Percentiles rank a stretch among this genome's conserved stretches.
Conservation (phyloP, 2,113 vertebrate species). For the Syrrhaptes paradoxus region DNA sequence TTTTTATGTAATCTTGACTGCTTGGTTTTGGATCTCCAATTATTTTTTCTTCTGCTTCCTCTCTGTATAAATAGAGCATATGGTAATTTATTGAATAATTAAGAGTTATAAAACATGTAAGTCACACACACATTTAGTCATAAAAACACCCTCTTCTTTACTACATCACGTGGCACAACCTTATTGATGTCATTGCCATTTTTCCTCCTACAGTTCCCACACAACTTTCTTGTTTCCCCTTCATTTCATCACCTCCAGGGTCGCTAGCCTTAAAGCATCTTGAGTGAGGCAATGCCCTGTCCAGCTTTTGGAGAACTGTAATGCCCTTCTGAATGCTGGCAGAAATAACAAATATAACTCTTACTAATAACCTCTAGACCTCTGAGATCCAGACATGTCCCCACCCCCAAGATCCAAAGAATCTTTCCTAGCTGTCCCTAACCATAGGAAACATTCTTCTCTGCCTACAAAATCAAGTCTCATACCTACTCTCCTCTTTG, state of each 20-base stretch:
- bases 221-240: constrained; percentile 15
- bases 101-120: constrained; percentile 53
- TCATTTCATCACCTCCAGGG: constrained; percentile 23
- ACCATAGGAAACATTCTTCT: neutral
- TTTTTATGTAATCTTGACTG: constrained; percentile 46
- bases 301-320: neutral
- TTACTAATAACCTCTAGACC: neutral
- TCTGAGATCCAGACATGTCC: neutral
- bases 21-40: constrained; percentile 26
- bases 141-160: constrained; percentile 50
- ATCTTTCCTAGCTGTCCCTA: neutral
- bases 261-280: neutral
- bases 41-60: constrained; percentile 41
- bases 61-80: constrained; percentile 41
- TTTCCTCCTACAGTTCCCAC: constrained; percentile 15
- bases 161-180: constrained; percentile 33
- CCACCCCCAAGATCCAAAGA: neutral
- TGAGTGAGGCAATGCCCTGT: neutral
- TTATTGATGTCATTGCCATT: constrained; percentile 46
- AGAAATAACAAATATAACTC: neutral
- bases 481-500: neutral
- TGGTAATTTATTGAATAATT: constrained; percentile 61
- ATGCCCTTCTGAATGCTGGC: neutral
- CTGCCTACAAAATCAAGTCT: neutral
- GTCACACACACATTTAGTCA: constrained; percentile 44